Percentiles rank a stretch among this genome's conserved stretches.
These are phyloP conservation scores for silkworm (Bombyx mori) DNA, from an alignment of 1,140 invertebrate species.

Conservation along the genomic window DNA sequence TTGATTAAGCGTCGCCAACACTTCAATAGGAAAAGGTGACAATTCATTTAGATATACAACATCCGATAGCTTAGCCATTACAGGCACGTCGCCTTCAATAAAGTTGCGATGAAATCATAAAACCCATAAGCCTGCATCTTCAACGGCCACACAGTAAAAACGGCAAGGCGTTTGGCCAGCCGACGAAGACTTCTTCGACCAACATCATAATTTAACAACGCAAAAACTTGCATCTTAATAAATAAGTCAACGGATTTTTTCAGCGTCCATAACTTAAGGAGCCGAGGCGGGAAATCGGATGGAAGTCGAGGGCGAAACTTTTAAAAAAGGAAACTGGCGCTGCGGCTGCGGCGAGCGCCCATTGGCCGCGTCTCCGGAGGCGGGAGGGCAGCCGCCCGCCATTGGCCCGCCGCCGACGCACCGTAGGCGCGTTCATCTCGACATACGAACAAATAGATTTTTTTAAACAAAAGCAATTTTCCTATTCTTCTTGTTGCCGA, in stretches of 20 bases:
- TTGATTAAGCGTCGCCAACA: no score
- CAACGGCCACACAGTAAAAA: constrained; percentile 28
- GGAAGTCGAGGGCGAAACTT: constrained; percentile 62
- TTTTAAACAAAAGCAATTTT: constrained; percentile 70
- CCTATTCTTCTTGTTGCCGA: constrained; percentile 67
- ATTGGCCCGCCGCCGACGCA: constrained; percentile 50
- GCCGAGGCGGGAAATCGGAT: constrained; percentile 64
- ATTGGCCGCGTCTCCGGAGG: constrained; percentile 39
- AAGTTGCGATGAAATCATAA: constrained; percentile 42
- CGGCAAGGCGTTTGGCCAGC: constrained; percentile 19
- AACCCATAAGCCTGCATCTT: constrained; percentile 12
- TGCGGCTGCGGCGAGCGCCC: constrained; percentile 28
- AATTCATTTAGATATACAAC: constrained; percentile 22
- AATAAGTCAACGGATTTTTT: constrained; percentile 62
- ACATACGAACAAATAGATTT: constrained; percentile 65
- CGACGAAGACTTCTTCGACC: constrained; percentile 22
- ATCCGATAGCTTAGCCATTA: constrained; percentile 23
- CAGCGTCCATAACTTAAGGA: constrained; percentile 59
- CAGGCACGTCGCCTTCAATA: constrained; percentile 27
- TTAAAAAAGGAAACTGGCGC: constrained; percentile 67
- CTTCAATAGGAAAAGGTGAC: constrained; percentile 17
- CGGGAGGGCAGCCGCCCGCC: constrained; percentile 36
- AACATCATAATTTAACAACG: constrained; percentile 61
- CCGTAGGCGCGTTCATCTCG: constrained; percentile 59
- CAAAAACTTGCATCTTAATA: constrained; percentile 56